Conservation (phyloP, 2,113 vertebrate genomes). For the Parus major region DNA sequence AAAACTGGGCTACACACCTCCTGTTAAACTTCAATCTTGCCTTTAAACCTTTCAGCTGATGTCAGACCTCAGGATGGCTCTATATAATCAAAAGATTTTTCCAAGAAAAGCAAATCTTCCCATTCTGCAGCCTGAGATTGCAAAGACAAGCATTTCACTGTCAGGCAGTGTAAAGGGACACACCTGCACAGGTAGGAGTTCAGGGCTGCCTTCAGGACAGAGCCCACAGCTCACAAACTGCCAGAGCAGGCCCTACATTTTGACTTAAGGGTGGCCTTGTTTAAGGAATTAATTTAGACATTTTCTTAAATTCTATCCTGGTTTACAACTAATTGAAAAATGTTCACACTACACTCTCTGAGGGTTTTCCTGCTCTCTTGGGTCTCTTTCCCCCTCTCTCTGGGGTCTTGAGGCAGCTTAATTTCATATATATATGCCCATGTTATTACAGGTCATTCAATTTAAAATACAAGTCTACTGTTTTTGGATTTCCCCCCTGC, state of each 20-base stretch:
- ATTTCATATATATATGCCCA: not conserved
- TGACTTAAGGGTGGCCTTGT: not conserved
- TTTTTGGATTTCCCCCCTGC: not conserved
- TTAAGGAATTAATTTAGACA: not conserved
- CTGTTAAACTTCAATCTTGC: not conserved
- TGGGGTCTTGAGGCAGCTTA: not conserved
- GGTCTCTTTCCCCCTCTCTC: too few relatives aligned
- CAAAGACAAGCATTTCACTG: not conserved
- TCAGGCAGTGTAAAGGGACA: not conserved
- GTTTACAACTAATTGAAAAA: not conserved
- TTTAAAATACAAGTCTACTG: not conserved
- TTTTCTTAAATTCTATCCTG: not conserved
- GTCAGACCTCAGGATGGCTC: not conserved
- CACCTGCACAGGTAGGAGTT: not conserved
- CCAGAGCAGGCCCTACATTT: not conserved
- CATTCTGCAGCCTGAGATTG: not conserved
- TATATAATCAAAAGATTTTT: not conserved
- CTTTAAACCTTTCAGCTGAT: not conserved
- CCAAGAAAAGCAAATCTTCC: not conserved
- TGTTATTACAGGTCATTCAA: not conserved
- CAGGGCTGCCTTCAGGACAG: not conserved
- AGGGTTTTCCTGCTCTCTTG: not conserved
- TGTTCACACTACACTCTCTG: not conserved
- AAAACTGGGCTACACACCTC: not conserved
- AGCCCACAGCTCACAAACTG: not conserved